Evolutionary conservation across 2,888 invertebrate species (phyloP).

Genomic region (Embidobia sp.): DNA sequence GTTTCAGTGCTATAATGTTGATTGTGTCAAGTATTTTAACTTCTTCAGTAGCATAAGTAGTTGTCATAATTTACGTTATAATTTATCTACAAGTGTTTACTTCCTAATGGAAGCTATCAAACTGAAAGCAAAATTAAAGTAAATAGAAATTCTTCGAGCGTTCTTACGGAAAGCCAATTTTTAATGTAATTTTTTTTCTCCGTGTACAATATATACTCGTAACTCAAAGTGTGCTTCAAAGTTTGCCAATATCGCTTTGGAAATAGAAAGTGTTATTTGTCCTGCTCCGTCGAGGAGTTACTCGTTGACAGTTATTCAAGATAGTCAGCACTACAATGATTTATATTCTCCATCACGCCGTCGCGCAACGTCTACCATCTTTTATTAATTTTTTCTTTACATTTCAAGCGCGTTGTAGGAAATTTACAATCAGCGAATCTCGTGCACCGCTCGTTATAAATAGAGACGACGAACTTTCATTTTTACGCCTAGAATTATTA

Average conservation of each 20-base stretch:
- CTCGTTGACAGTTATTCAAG: conserved; percentile 23
- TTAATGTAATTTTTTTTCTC: neutral
- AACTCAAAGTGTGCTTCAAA: neutral
- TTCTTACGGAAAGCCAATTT: no score
- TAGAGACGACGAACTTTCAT: no score
- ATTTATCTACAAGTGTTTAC: no score
- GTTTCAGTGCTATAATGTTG: no score
- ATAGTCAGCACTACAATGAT: neutral
- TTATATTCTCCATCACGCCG: conserved; percentile 7
- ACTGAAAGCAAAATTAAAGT: no score
- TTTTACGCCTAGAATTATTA: conserved; percentile 9
- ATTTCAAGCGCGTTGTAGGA: neutral
- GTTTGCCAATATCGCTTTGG: conserved; percentile 12
- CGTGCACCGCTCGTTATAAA: no score
- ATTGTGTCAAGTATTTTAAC: no score
- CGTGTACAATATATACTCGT: neutral
- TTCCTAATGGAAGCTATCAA: no score
- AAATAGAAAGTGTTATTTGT: conserved; percentile 8
- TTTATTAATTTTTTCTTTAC: conserved; percentile 28
- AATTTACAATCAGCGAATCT: conserved; percentile 21
- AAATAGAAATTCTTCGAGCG: no score
- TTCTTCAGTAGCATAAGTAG: no score
- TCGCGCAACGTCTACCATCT: conserved; percentile 5
- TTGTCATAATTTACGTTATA: no score
- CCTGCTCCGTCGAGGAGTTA: neutral